These are phyloP conservation scores for Zootoca vivipara DNA, from an alignment of 2,113 vertebrate genomes.

Conservation along the genomic window DNA sequence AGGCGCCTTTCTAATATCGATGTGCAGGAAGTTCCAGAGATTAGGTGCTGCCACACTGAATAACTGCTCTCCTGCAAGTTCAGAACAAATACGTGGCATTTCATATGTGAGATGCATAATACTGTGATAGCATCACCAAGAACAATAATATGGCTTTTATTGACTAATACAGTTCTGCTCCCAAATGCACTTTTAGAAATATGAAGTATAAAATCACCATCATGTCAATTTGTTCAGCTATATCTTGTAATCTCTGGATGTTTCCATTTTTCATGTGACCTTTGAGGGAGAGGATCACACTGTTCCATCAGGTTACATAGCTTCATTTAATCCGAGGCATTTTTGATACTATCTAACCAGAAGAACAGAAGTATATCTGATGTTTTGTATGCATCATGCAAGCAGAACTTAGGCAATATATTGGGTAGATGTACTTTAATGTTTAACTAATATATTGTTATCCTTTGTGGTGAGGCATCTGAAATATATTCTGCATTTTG, in stretches of 20 bases:
- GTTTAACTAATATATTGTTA: conserved; percentile 29
- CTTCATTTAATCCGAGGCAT: conserved; percentile 20
- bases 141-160: background rate
- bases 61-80: too few species aligned
- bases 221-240: background rate
- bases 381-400: conserved; percentile 25
- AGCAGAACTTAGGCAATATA: conserved; percentile 10
- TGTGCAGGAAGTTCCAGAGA: too few species aligned
- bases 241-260: background rate
- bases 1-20: too few species aligned
- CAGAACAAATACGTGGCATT: background rate
- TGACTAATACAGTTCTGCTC: background rate
- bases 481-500: conserved; percentile 7
- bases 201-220: background rate
- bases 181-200: background rate
- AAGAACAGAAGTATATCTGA: conserved; percentile 22
- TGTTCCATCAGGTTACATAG: conserved; percentile 27
- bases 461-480: conserved; percentile 3
- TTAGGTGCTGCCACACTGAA: too few species aligned
- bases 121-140: background rate
- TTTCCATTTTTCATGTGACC: background rate
- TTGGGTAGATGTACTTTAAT: conserved; percentile 28
- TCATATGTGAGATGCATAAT: background rate
- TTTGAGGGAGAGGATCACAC: background rate
- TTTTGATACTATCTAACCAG: conserved; percentile 25